A percentile compares a stretch with the other conserved stretches of the same genome.
phyloP scores from a whole-genome alignment of 2,888 invertebrate species.

The Sepioteuthis lessoniana region DNA sequence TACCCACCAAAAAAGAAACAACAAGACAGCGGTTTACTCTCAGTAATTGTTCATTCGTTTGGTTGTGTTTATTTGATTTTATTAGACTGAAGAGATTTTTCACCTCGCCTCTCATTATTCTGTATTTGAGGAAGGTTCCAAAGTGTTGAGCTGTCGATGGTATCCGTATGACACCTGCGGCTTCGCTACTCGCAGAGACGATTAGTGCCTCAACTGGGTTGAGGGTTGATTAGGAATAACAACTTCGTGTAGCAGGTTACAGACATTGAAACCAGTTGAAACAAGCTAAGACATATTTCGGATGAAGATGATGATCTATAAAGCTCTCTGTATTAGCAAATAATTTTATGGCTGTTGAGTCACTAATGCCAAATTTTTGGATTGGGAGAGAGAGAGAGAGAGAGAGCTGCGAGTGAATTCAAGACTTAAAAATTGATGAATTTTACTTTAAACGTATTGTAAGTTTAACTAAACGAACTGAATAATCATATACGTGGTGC shows the following conservation, averaged over 20 bases:
- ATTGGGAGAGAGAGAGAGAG: too few relatives aligned
- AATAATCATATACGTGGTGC: too few relatives aligned
- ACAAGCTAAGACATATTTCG: neutral
- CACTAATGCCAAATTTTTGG: too few relatives aligned
- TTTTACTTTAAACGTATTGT: too few relatives aligned
- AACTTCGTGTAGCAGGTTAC: neutral
- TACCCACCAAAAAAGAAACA: too few relatives aligned
- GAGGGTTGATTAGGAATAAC: neutral
- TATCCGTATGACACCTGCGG: conserved; percentile 13
- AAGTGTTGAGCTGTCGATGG: neutral
- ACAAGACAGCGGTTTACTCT: neutral
- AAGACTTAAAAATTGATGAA: too few relatives aligned
- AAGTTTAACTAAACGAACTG: too few relatives aligned
- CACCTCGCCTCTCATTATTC: neutral
- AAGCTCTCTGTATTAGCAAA: neutral
- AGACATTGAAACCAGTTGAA: neutral
- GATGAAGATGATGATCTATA: neutral
- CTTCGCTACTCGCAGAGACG: neutral
- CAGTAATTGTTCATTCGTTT: conserved; percentile 33
- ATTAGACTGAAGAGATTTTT: neutral
- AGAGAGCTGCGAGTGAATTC: too few relatives aligned
- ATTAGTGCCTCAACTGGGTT: neutral
- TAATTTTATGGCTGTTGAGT: neutral
- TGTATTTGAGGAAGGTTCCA: neutral
- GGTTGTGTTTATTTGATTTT: neutral